Base-by-base conservation (phyloP, 2,888 invertebrate genomes). In the Eustalomyia histrio region DNA sequence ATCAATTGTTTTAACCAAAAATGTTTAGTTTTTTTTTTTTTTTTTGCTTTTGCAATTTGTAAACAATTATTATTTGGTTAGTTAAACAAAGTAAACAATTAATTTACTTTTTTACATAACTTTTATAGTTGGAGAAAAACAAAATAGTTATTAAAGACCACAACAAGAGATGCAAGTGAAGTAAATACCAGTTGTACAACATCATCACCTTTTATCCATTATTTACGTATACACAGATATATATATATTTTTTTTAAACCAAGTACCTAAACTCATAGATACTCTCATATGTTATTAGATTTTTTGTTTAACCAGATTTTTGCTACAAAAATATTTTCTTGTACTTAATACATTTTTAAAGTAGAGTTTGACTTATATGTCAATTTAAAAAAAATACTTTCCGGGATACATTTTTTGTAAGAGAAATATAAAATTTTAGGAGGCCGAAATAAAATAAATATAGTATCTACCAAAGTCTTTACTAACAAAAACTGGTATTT, bases 161-260 rank as follows among this genome's bases (percentile, higher is more conserved):
- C 72, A 71, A 58, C 55, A 71, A 78, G 57, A 78, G 57, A 78
- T 67, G 67, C 74, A 71, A 78, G 21, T 73, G 63, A 61, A 67
- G 33, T 67, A 24, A 18, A 75, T 81, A 81, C 81, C 74, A 81
- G 78, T 81, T 81, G 55, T 50, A 67, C 78, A 81, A 72, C 74
- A 78, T 67, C 78, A 64, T 69, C 72, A 39, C 52, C 60, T 71
- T 75, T 64, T 47, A 50, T 17, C 55, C 55, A 63, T 39, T 35
- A 10, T 39, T 63, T 47, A 29, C 17, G 12, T 50, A 61, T 14
- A n/a, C 29, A 57, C 35, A 47, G 35, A n/a, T 64, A n/a, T n/a
- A n/a, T n/a, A n/a, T n/a, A n/a, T n/a, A 63, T 53, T 67, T 14
- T 39, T 29, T 29, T 6, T 29, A 29, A 1, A 29, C 7, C 29